Evolutionary conservation across 1,140 invertebrate genomes (phyloP), one percentile per base, ranked within the genome.

Genomic region (Drosophila ananassae): DNA sequence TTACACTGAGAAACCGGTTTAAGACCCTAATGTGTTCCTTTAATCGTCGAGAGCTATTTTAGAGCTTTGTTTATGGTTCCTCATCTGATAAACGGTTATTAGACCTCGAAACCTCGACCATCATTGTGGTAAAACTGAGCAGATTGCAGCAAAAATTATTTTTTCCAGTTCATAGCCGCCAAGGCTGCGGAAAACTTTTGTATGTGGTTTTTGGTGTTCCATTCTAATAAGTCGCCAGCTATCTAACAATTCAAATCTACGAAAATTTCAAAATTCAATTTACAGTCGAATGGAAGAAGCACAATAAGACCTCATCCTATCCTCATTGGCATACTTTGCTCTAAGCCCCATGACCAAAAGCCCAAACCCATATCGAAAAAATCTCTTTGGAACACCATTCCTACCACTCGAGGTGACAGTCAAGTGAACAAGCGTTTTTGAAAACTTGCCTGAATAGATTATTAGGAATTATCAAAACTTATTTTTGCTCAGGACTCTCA

Each of bases 401-500:
- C 37, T 47, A 56, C 61, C 62, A 76, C 60, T 69, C 64, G 59
- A 61, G 57, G 67, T 37, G 71, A 62, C 75, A 57, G 75, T 17
- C 47, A 89, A 87, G 72, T 79, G 83, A 87, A 72, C 83, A 89
- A 82, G 79, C 75, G 81, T 76, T 89, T 89, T 73, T 77, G 61
- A 72, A 85, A 90, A 90, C 76, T 90, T 90, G 58, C 46, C 63
- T 83, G 76, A 90, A 90, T 90, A 77, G 87, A 90, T 90, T 90
- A 90, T 90, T 90, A 83, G 82, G 87, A 87, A 90, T 90, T 90
- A 90, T 90, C 73, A 76, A 75, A 90, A 90, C 87, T 90, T 90
- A 87, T 87, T 90, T 90, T 87, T 83, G 81, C 81, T 90, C 69
- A 85, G 77, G 75, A 77, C 78, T 55, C 32, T 34, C 30, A 24